Evolutionary conservation across 2,113 vertebrate species (phyloP), one percentile per base, ranked within the genome.

Genomic region (Forbesichthys agassizii): DNA sequence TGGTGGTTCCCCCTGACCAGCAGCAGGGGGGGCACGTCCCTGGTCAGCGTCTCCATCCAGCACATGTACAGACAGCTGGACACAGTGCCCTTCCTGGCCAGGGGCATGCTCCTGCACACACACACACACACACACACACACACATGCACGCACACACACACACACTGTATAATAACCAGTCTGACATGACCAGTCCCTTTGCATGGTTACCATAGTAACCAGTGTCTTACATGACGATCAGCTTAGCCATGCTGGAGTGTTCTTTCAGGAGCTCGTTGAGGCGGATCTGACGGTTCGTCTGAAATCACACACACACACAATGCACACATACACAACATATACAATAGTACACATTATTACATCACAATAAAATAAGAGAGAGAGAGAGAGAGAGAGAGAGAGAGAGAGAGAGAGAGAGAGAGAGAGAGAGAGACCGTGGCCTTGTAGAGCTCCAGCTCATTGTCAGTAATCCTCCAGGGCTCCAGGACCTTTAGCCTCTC

Each of bases 1-100:
- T 99, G 97, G 75, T 99, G 97, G 91, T 99, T 99, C 66, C 97
- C 97, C 82, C 97, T 94, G 47, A 99, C 96, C 42, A 99, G 92
- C 5, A 98, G 95, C 74, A 97, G 87, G 1, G 97, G 96, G 3
- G 97, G 97, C 16, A 98, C 91, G 69, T 96, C 95, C 86, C 94
- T 95, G 61, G 97, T 95, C 5, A 99, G 88, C 4, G 92, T 95
- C 83, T 99, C 97, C 86, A 98, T 73, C 97, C 97, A 99, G 53
- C 95, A 95, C 97, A 99, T 98, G 82, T 99, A 99, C 3, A 99
- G 90, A 0, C 96, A 96, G 75, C 96, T 98, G 1, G 97, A 98
- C 74, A 99, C 95, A 0, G 96, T 95, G 10, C 97, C 95, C 77
- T 99, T 99, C 63, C 96, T 91, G 64, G 97, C 96, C 86, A 99